Evolutionary conservation across 2,888 invertebrate genomes (phyloP), one percentile per base, ranked within the genome.

Genomic region (Drosophila paranaensis): DNA sequence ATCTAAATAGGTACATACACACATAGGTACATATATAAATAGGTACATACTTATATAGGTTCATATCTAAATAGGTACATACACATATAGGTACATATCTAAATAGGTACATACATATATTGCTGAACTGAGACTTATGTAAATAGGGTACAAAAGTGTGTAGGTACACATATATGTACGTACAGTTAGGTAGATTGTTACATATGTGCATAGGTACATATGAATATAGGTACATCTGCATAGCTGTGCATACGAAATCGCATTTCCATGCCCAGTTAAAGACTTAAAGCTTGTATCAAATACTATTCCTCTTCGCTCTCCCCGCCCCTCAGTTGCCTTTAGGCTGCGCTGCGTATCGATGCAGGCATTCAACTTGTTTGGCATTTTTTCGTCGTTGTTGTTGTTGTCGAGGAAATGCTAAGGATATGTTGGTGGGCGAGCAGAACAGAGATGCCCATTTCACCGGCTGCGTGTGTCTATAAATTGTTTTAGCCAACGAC

Each of bases 401-500:
- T 1, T 48, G 48, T 2, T n/a, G 30, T 9, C 30, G 48, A 25
- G 33, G 35, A 33, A 14, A 33, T 25, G n/a, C 27, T 27, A 11
- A n/a, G 35, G 54, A 35, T 39, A n/a, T 25, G 35, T 16, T 8
- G 54, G 11, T 20, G 3, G 25, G 27, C 39, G 39, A 39, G 27
- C 54, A 20, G 20, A 20, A 2, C 20, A 10, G 27, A 11, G 25
- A 40, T 37, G 51, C 25, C 20, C 35, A 33, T 53, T 53, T 33
- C 2, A 16, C 13, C n/a, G 40, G 54, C 16, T 6, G 33, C 25
- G 42, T 43, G 42, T 43, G 46, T 46, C 39, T 14, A 50, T 61
- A 54, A 61, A 71, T 51, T 71, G 62, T 57, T 61, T n/a, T 16
- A 25, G 16, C 50, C 6, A 50, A 35, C 50, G 33, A 50, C 50